phyloP scores from a whole-genome alignment of 1,140 invertebrate species.

The Drosophila quadrilineata region DNA sequence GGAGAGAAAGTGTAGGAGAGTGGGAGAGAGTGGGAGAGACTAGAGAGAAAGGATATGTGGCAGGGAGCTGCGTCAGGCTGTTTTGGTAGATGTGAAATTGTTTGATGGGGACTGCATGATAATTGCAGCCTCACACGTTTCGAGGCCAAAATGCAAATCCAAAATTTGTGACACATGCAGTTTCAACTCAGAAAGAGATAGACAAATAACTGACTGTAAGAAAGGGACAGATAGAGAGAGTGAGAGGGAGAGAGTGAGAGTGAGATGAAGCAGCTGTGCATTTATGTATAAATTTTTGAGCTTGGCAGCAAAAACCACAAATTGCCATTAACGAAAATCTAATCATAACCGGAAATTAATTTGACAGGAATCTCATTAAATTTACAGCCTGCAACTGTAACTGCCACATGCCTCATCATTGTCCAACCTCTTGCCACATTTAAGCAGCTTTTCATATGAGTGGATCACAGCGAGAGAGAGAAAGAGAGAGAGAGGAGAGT shows the following conservation, averaged over 20 bases:
- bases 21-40: too few species aligned
- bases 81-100: conserved; percentile 1
- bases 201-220: neutral
- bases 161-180: conserved; percentile 28
- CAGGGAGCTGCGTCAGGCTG: too few species aligned
- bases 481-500: too few species aligned
- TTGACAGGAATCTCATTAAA: conserved; percentile 82
- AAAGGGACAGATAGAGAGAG: too few species aligned
- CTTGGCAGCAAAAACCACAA: conserved; percentile 74
- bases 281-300: conserved; percentile 36
- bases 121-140: conserved; percentile 49
- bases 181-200: conserved; percentile 4
- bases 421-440: neutral
- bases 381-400: conserved; percentile 59
- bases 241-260: neutral
- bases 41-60: too few species aligned
- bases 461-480: too few species aligned
- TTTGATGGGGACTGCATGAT: conserved; percentile 26
- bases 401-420: conserved; percentile 7
- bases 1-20: neutral
- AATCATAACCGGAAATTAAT: conserved; percentile 82
- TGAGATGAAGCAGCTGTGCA: neutral
- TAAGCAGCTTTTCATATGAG: too few species aligned
- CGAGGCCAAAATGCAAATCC: conserved; percentile 49
- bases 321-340: conserved; percentile 82